phyloP scores from a whole-genome alignment of 2,113 vertebrate species.

The Reinhardtius hippoglossoides region DNA sequence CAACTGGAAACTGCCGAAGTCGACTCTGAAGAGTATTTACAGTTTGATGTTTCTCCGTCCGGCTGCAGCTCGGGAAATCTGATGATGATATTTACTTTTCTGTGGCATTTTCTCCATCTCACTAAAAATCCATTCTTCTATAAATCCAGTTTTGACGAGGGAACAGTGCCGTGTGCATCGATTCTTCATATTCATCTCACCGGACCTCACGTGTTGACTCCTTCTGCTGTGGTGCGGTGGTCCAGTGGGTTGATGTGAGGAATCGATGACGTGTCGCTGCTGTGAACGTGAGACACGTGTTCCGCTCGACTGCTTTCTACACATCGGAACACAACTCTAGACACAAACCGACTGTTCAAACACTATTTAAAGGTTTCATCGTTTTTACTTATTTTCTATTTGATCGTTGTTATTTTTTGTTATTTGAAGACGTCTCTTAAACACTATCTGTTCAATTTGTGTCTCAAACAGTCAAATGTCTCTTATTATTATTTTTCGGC shows the following conservation, averaged over 20 bases:
- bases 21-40: neutral
- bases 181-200: neutral
- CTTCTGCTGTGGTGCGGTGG: neutral
- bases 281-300: neutral
- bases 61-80: neutral
- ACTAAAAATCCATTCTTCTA: neutral
- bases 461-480: too few species aligned
- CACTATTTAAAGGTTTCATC: too few species aligned
- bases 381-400: too few species aligned
- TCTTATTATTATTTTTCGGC: too few species aligned
- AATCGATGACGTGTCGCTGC: neutral
- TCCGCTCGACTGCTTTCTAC: neutral
- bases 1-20: slow-evolving; percentile 18
- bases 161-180: neutral
- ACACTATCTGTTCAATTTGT: too few species aligned
- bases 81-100: neutral
- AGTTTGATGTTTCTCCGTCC: slow-evolving; percentile 5
- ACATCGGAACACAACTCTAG: neutral
- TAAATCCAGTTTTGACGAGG: neutral
- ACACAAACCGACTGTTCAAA: too few species aligned
- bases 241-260: neutral
- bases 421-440: too few species aligned
- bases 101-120: neutral
- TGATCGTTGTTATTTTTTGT: too few species aligned
- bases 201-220: neutral